phyloP scores from a whole-genome alignment of 2,797 vertebrate genomes.

The Mormyrops boulengeri region DNA sequence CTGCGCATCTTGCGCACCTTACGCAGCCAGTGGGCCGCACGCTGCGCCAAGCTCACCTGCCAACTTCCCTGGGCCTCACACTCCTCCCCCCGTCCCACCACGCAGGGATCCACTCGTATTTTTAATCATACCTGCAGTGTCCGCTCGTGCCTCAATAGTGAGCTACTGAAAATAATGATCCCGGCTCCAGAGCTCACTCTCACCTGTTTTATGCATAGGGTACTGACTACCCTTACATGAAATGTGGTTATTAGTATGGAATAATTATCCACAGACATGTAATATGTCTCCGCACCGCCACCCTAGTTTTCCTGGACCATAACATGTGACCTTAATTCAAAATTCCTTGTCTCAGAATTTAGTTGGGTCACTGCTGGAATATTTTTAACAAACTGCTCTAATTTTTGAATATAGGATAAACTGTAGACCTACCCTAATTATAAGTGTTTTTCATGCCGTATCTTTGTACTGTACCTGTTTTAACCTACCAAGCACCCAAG shows the following conservation, averaged over 20 bases:
- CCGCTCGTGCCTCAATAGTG: not conserved
- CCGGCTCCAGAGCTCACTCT: not conserved
- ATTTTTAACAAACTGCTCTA: slow-evolving; percentile 11
- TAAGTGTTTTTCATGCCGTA: not conserved
- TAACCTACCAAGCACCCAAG: not conserved
- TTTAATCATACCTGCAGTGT: slow-evolving; percentile 6
- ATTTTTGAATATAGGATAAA: not conserved
- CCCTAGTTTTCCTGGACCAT: not conserved
- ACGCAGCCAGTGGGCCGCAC: slow-evolving; percentile 21
- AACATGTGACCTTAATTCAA: slow-evolving; percentile 2
- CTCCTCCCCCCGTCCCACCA: not conserved
- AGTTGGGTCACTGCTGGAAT: not conserved
- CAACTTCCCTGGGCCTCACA: slow-evolving; percentile 3
- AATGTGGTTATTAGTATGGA: not conserved
- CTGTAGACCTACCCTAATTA: not conserved
- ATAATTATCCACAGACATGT: not conserved
- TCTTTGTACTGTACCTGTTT: not conserved
- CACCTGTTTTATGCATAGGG: not conserved
- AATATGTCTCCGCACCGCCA: not conserved
- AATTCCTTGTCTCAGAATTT: slow-evolving; percentile 2
- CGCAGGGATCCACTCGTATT: not conserved
- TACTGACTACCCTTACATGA: not conserved
- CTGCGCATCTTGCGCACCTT: not conserved
- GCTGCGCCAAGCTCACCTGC: slow-evolving; percentile 14
- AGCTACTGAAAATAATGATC: not conserved